Base-by-base conservation (phyloP, 2,888 invertebrate species). In the Leucophenga montana region DNA sequence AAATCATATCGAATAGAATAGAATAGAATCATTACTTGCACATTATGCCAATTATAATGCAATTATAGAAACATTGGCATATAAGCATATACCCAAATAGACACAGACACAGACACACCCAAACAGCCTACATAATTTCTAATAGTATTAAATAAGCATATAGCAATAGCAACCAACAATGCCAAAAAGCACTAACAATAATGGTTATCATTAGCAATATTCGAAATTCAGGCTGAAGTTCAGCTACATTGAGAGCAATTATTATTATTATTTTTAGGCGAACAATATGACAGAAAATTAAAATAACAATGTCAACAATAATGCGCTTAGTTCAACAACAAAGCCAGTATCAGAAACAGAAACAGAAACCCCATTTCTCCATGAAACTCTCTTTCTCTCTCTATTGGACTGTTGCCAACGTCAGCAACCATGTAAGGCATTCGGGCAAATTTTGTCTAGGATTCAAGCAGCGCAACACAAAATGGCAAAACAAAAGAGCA, bases 251-350 rank as follows among this genome's bases (percentile, higher is more conserved):
- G 39, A 9, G 3, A 18, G 22, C 54, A 66, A 54, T 18, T 14
- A 54, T 46, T 68, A 69, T 39, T n/a, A 22, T 59, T 59, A 39
- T 59, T 59, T 33, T 59, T 59, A 33, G 22, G 11, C 82, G 74
- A 81, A 81, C 82, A 83, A 77, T 82, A 70, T 78, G 78, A 76
- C 66, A 72, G 73, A 71, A 77, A 83, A 82, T 83, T 83, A 82
- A 82, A 73, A 68, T 65, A 73, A 27, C 65, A 57, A 66, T 54
- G 50, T 67, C 69, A 66, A 56, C 39, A 33, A 67, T 44, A 66
- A 16, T 20, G 20, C 16, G 53, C 53, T 53, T 20, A 53, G 3
- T 20, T 18, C 18, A 61, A 62, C 67, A 70, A 56, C 39, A 61
- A 66, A 50, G 73, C 56, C 39, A 73, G 31, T 44, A 27, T 20